Evolutionary conservation across 2,888 invertebrate species (phyloP), one percentile per base, ranked within the genome.

Genomic region (Unio delphinus): DNA sequence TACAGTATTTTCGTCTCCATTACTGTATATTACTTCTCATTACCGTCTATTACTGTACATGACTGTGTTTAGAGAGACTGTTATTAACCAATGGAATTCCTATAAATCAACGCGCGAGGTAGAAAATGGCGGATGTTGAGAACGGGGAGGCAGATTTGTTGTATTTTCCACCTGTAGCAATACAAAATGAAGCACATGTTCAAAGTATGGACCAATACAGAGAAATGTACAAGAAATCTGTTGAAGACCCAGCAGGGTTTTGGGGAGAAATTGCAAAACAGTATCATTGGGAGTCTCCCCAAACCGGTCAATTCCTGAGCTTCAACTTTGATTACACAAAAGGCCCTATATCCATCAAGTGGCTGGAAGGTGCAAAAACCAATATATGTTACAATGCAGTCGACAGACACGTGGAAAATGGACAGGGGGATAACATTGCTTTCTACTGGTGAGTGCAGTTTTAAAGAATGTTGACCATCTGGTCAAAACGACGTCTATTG

Each of bases 341-440:
- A 89, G 99, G 99, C 65, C 94, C 95, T 18, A 94, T 99, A 82
- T 95, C 93, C 83, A 94, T 96, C 62, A 96, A 95, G 90, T 99
- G 97, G 95, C 94, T 99, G 94, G 95, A 96, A 85, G 98, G 97
- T 17, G 96, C 96, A 6, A 94, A 94, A 57, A 99, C 98, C 59
- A 99, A 99, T 90, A 94, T 99, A 77, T 96, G 96, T 89, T 99
- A 97, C 91, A 99, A 99, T 91, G 92, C 96, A 66, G 91, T 99
- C 82, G 99, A 99, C 91, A 93, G 95, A 76, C 95, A 97, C 90
- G 94, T 99, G 68, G 93, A 95, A 85, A 95, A 94, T 82, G 97
- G 97, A 23, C 91, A 94, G 75, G 98, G 96, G 54, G 95, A 97
- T 84, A 95, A 94, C 89, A 93, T 97, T 76, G 98, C 98, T 28